Percentiles rank a stretch among this genome's conserved stretches.
Conservation (phyloP, 2,888 invertebrate species). For the Hoplodrina ambigua region DNA sequence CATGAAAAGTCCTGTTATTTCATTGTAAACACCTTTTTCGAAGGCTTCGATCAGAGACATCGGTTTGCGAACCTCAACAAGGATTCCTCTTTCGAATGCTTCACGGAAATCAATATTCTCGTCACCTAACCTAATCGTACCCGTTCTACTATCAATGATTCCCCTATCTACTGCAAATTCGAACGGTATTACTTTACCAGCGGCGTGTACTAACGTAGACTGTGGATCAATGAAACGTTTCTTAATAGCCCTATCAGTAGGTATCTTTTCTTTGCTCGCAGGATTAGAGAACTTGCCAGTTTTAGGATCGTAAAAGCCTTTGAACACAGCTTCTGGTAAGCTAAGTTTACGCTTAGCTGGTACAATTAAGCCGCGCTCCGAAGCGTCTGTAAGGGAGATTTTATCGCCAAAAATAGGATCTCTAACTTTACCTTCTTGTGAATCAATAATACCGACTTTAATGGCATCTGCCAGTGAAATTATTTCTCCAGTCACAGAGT, state of each 20-base stretch:
- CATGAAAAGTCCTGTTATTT: constrained; percentile 94
- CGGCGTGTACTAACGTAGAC: constrained; percentile 95
- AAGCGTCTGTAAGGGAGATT: constrained; percentile 95
- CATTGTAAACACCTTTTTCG: constrained; percentile 95
- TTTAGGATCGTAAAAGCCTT: constrained; percentile 96
- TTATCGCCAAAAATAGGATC: constrained; percentile 94
- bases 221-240: constrained; percentile 96
- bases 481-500: constrained; percentile 95
- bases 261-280: constrained; percentile 94
- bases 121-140: constrained; percentile 92
- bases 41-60: constrained; percentile 95
- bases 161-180: constrained; percentile 95
- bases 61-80: constrained; percentile 95
- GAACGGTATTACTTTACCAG: constrained; percentile 95
- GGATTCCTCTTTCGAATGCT: constrained; percentile 95
- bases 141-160: constrained; percentile 94
- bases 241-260: constrained; percentile 95
- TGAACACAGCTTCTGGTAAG: constrained; percentile 96
- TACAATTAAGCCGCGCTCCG: constrained; percentile 95
- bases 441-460: constrained; percentile 93
- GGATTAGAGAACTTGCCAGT: constrained; percentile 96
- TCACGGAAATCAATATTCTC: constrained; percentile 94
- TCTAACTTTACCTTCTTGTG: constrained; percentile 94
- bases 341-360: constrained; percentile 96
- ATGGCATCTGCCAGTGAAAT: constrained; percentile 95